Evolutionary conservation across 2,113 vertebrate genomes (phyloP).

Genomic region (Coptodon rendalli): DNA sequence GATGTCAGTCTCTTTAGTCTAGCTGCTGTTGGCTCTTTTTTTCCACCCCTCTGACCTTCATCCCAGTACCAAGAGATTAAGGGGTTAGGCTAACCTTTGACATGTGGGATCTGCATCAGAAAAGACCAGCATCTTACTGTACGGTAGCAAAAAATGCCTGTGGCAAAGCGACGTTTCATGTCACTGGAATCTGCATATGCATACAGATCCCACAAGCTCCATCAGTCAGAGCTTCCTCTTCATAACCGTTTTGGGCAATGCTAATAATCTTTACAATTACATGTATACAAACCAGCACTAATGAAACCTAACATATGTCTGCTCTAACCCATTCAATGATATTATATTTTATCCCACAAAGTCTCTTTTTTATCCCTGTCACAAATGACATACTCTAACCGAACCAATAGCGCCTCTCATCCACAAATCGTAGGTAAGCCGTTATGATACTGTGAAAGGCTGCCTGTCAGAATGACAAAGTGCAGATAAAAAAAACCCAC

Average conservation of each 20-base stretch:
- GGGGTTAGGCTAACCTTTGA: constrained; percentile 40
- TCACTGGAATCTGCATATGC: constrained; percentile 14
- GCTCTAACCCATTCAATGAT: constrained; percentile 7
- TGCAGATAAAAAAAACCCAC: constrained; percentile 44
- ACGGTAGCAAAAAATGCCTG: not conserved
- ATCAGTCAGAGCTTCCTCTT: constrained; percentile 2
- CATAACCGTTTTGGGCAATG: not conserved
- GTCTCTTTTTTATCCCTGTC: constrained; percentile 16
- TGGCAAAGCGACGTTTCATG: not conserved
- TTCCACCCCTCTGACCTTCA: constrained; percentile 17
- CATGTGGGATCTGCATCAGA: constrained; percentile 71
- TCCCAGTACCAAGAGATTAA: constrained; percentile 39
- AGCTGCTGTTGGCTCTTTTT: constrained; percentile 48
- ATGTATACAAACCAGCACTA: constrained; percentile 5
- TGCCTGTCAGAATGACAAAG: constrained; percentile 48
- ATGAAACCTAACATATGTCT: constrained; percentile 2
- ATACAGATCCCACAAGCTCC: constrained; percentile 1
- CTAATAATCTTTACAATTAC: constrained; percentile 2
- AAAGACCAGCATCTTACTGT: constrained; percentile 11
- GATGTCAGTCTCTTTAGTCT: constrained; percentile 55
- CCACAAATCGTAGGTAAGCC: constrained; percentile 44
- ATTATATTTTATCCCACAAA: not conserved
- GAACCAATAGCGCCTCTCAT: constrained; percentile 23
- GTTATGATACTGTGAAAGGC: constrained; percentile 45
- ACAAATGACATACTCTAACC: constrained; percentile 7